Base-by-base conservation (phyloP, 1,140 invertebrate genomes). In the Macrosteles quadrilineatus region DNA sequence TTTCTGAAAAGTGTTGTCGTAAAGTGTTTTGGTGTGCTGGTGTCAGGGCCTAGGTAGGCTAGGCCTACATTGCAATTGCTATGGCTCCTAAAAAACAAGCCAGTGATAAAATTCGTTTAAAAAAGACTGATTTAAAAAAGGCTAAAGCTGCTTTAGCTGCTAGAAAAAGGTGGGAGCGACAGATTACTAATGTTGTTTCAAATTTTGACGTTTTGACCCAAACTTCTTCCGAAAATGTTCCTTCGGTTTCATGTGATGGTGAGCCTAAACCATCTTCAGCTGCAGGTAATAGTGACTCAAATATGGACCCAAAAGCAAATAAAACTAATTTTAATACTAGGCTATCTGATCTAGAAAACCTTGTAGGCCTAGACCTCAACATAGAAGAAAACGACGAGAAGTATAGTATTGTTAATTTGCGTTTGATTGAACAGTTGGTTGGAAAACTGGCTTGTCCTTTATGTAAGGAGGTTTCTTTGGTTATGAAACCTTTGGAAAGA, bases 281-380 rank as follows among this genome's bases (percentile, higher is more conserved):
- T 55, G 50, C 19, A 43, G 40, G 40, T 43, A 43, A 43, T 43
- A 43, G 40, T 43, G 40, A 43, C 40, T 43, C 40, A 43, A 9
- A 43, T 43, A 43, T 43, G n/a, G n/a, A 43, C 40, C 40, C 40
- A 43, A 43, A 43, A 43, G 40, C 40, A 43, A 55, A 55, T 55
- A 55, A 55, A 19, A 6, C 50, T 55, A 55, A 19, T 11, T 55
- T 19, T 55, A 55, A 40, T 55, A 55, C 50, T 55, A 55, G 50
- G 23, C 50, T 11, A 55, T 55, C 50, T 11, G 50, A 55, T 21
- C 19, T 55, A 4, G 9, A 55, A 55, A 19, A 11, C 17, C 23
- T 25, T 19, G 4, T 55, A 11, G 17, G 50, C 17, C 50, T 55
- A 55, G 23, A 55, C 4, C 19, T 19, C 19, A 19, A 55, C 50